Evolutionary conservation across 1,140 invertebrate species (phyloP).

Genomic region (Ladona fulva): DNA sequence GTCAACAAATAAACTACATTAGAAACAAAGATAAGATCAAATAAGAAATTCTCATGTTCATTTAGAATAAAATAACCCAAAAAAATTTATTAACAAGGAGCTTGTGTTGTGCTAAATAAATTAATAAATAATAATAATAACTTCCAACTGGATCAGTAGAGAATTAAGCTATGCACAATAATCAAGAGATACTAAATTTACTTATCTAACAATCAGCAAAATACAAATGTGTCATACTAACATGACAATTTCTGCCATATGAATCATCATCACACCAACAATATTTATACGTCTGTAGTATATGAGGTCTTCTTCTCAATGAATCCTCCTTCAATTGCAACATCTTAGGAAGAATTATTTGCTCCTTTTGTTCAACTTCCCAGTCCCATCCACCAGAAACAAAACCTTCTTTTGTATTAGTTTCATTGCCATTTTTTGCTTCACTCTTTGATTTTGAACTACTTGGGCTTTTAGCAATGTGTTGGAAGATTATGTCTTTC

Average conservation of each 20-base stretch:
- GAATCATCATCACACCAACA: neutral
- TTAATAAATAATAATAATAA: too few relatives aligned
- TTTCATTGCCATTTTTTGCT: conserved; percentile 77
- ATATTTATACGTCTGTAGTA: neutral
- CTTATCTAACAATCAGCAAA: neutral
- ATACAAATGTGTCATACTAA: neutral
- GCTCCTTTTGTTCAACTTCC: neutral
- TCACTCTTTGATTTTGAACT: conserved; percentile 55
- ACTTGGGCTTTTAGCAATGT: conserved; percentile 70
- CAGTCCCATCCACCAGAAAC: neutral
- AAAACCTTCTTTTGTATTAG: neutral
- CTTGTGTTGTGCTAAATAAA: too few relatives aligned
- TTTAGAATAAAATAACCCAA: too few relatives aligned
- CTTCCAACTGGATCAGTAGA: too few relatives aligned
- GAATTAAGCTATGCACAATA: too few relatives aligned
- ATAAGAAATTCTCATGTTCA: too few relatives aligned
- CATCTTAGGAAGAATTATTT: neutral
- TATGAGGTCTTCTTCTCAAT: neutral
- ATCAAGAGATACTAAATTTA: too few relatives aligned
- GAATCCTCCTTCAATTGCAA: neutral
- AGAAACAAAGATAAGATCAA: too few relatives aligned
- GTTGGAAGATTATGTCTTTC: conserved; percentile 89
- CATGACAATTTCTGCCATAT: neutral
- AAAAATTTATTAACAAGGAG: too few relatives aligned
- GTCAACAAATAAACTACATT: too few relatives aligned